These are phyloP conservation scores for Habropoda laboriosa DNA, from an alignment of 1,140 invertebrate species.

Conservation along the genomic window DNA sequence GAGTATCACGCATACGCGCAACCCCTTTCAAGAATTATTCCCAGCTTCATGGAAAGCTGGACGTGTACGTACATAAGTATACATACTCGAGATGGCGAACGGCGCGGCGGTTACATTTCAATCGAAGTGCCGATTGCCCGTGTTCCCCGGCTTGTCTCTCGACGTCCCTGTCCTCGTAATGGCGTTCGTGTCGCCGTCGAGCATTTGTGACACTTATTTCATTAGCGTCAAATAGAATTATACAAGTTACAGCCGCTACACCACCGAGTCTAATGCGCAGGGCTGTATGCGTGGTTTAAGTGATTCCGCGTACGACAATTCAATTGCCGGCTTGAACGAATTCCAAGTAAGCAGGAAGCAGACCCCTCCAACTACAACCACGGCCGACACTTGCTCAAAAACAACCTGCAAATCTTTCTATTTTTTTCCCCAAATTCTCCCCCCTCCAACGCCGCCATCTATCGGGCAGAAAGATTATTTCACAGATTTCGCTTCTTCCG, in stretches of 20 bases:
- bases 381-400: not conserved
- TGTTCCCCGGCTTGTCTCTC: conserved; percentile 24
- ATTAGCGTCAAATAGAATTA: conserved; percentile 64
- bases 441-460: too few relatives aligned
- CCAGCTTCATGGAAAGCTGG: too few relatives aligned
- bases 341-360: conserved; percentile 47
- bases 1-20: too few relatives aligned
- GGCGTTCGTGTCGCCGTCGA: conserved; percentile 51
- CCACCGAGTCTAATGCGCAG: conserved; percentile 24
- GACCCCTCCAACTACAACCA: conserved; percentile 22
- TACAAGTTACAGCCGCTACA: conserved; percentile 54
- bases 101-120: conserved; percentile 44
- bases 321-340: conserved; percentile 59
- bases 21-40: too few relatives aligned
- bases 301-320: conserved; percentile 61
- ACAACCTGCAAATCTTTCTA: too few relatives aligned
- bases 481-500: not conserved
- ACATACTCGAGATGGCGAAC: too few relatives aligned
- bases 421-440: too few relatives aligned
- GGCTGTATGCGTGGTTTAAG: conserved; percentile 46
- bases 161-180: conserved; percentile 53
- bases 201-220: conserved; percentile 62
- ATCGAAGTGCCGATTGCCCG: conserved; percentile 46
- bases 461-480: too few relatives aligned
- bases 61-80: too few relatives aligned